Evolutionary conservation across 2,113 vertebrate genomes (phyloP).

Genomic region (Tiliqua scincoides): DNA sequence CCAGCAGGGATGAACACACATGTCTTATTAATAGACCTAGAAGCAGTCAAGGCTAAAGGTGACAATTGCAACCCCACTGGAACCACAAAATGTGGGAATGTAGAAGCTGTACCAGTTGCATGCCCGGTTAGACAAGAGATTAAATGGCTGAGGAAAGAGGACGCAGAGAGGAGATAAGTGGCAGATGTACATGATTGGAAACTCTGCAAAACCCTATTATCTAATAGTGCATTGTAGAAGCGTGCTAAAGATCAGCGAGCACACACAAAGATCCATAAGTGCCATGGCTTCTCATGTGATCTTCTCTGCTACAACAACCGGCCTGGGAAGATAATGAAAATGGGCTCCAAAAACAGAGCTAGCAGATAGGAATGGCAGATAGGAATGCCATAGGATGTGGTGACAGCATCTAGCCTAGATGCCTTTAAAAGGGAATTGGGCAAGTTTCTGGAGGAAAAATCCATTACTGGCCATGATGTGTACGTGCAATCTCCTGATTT

Average conservation of each 20-base stretch:
- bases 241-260: neutral
- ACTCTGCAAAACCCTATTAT: neutral
- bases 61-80: neutral
- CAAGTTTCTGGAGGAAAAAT: too few species aligned
- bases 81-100: neutral
- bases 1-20: neutral
- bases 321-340: too few species aligned
- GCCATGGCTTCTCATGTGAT: neutral
- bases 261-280: neutral
- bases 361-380: too few species aligned
- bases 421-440: too few species aligned
- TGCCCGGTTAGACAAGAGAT: neutral
- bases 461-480: too few species aligned
- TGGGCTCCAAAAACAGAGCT: too few species aligned
- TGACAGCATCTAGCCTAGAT: too few species aligned
- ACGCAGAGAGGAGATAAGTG: too few species aligned
- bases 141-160: neutral
- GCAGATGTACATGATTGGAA: neutral
- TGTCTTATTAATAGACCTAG: neutral
- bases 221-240: neutral
- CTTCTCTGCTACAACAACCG: too few species aligned
- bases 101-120: neutral
- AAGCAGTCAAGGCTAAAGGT: too few species aligned
- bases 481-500: too few species aligned
- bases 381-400: too few species aligned